Evolutionary conservation across 2,113 vertebrate genomes (phyloP), one percentile per base, ranked within the genome.

Genomic region (Callaeas wilsoni): DNA sequence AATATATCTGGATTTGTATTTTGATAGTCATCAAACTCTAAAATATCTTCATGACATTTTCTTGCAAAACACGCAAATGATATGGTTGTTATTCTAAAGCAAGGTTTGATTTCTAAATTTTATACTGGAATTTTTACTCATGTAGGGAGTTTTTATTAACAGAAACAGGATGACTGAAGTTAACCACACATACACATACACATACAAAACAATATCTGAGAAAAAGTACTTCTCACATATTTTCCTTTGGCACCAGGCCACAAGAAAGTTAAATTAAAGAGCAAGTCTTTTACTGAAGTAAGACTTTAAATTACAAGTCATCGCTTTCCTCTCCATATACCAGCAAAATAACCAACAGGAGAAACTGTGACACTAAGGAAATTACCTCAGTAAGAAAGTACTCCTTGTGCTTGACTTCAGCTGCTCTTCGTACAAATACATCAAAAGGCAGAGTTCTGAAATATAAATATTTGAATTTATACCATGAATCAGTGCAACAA

Each of bases 301-400:
- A 93, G 53, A 56, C n/a, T 80, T 74, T 16, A 68, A 75, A 82
- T 80, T 84, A n/a, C 33, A 89, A 18, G 29, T 62, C 20, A 42
- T 35, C 9, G 7, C 62, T 87, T 88, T 63, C 18, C 13, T 52
- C 68, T 86, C 76, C 15, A 57, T 9, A 33, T 22, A 70, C 41
- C 46, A 62, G 7, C 60, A 86, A 92, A 93, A 93, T 27, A 88
- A 81, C 13, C 3, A 2, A 77, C 19, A 55, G 33, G 83, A 83
- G 33, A 57, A 93, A 76, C 41, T 42, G 52, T 77, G 30, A 21
- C 39, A 35, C 76, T 62, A 87, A 88, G 56, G 35, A 46, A 91
- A 93, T 94, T 97, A 99, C 99, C 98, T 99, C 98, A 93, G 98
- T 98, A 90, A 99, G 96, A 93, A 99, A 99, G 91, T 98, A 99